Evolutionary conservation across 2,888 invertebrate species (phyloP), one percentile per base, ranked within the genome.

Genomic region (Ametastegia equiseti): DNA sequence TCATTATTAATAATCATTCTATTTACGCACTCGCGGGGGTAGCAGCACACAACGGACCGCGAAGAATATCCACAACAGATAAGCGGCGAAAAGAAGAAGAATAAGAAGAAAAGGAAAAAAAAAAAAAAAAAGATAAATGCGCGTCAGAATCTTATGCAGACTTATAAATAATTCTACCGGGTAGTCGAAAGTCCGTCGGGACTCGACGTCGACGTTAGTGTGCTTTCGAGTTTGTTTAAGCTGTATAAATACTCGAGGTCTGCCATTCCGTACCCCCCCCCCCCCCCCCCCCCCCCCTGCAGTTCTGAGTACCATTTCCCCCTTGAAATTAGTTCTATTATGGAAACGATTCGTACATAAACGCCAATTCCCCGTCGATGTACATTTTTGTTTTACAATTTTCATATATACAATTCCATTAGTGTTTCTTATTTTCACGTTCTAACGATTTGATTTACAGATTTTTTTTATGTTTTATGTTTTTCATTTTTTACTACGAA

Each of bases 1-100:
- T 82, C 71, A 30, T 80, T 79, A 80, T 83, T 83, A 82, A 27
- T 23, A 11, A 30, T 63, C 13, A n/a, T n/a, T n/a, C 33, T 30
- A 27, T 63, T 30, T 63, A 2, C 30, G 11, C 11, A 63, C 15
- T n/a, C n/a, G n/a, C n/a, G n/a, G n/a, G n/a, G n/a, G n/a, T n/a
- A n/a, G n/a, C n/a, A n/a, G n/a, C n/a, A n/a, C n/a, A n/a, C n/a
- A n/a, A n/a, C n/a, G n/a, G n/a, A n/a, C n/a, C n/a, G n/a, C n/a
- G n/a, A n/a, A n/a, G n/a, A n/a, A n/a, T n/a, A n/a, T n/a, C n/a
- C n/a, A n/a, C n/a, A n/a, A n/a, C n/a, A n/a, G n/a, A n/a, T n/a
- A n/a, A n/a, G n/a, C n/a, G n/a, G n/a, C n/a, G n/a, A n/a, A n/a
- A n/a, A n/a, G n/a, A n/a, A n/a, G n/a, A n/a, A n/a, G n/a, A 23